phyloP scores from a whole-genome alignment of 2,888 invertebrate genomes.

The Pandemis heparana region DNA sequence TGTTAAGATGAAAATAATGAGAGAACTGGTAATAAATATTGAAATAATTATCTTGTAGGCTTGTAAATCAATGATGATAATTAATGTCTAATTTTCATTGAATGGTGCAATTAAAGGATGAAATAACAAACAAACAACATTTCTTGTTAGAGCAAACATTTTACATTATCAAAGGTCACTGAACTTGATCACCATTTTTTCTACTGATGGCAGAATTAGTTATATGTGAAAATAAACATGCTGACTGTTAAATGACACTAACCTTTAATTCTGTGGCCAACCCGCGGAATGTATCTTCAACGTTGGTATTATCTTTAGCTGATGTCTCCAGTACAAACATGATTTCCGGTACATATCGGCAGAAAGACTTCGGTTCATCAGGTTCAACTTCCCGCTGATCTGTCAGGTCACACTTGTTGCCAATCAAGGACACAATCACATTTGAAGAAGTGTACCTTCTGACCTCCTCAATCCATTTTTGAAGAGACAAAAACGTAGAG shows the following conservation, averaged over 20 bases:
- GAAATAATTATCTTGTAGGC: neutral
- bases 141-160: no score
- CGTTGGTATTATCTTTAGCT: slow-evolving; percentile 96
- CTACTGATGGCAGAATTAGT: no score
- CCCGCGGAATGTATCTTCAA: slow-evolving; percentile 94
- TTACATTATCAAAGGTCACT: no score
- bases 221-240: no score
- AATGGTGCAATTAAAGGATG: neutral
- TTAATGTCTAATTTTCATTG: neutral
- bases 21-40: neutral
- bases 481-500: slow-evolving; percentile 95
- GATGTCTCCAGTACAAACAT: slow-evolving; percentile 95
- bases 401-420: slow-evolving; percentile 96
- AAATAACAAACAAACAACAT: no score
- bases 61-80: neutral
- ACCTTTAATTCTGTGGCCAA: slow-evolving; percentile 95
- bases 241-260: neutral
- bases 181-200: no score
- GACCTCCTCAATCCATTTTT: slow-evolving; percentile 98
- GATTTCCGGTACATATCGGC: slow-evolving; percentile 94
- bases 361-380: slow-evolving; percentile 94
- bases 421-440: slow-evolving; percentile 95
- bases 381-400: slow-evolving; percentile 93
- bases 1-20: neutral
- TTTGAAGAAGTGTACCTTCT: slow-evolving; percentile 96